phyloP scores from a whole-genome alignment of 1,140 invertebrate genomes.

The Penaeus vannamei region DNA sequence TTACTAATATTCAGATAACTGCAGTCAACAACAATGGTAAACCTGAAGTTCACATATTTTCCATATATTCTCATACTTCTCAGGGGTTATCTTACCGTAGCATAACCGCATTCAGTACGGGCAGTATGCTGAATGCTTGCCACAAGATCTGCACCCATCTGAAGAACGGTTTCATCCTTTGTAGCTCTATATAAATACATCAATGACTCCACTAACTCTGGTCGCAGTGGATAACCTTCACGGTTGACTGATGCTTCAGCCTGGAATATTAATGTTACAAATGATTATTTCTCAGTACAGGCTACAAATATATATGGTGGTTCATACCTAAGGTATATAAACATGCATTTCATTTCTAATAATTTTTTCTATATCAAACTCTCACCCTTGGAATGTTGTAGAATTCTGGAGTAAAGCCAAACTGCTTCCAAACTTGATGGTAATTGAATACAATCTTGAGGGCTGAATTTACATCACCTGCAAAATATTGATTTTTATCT shows the following conservation, averaged over 20 bases:
- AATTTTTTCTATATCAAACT: slow-evolving; percentile 3
- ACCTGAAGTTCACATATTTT: background rate
- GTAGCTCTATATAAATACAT: slow-evolving; percentile 98
- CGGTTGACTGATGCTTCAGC: slow-evolving; percentile 86
- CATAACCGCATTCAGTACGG: slow-evolving; percentile 95
- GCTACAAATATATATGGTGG: background rate
- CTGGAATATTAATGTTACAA: slow-evolving; percentile 65
- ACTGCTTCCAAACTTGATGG: slow-evolving; percentile 95
- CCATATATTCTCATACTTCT: background rate
- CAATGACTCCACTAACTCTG: slow-evolving; percentile 95
- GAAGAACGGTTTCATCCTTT: slow-evolving; percentile 89
- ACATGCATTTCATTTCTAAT: background rate
- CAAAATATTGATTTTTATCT: slow-evolving; percentile 68
- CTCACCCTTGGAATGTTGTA: slow-evolving; percentile 88
- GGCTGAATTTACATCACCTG: slow-evolving; percentile 90
- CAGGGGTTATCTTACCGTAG: slow-evolving; percentile 81
- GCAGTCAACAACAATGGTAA: background rate
- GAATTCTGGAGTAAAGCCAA: slow-evolving; percentile 97
- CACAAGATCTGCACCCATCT: slow-evolving; percentile 82
- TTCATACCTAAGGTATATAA: no score
- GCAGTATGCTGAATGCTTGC: slow-evolving; percentile 91
- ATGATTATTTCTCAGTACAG: background rate
- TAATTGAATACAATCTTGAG: slow-evolving; percentile 96
- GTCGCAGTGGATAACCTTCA: slow-evolving; percentile 95
- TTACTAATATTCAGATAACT: background rate